phyloP scores from a whole-genome alignment of 1,140 invertebrate species.

The Leptinotarsa texana region DNA sequence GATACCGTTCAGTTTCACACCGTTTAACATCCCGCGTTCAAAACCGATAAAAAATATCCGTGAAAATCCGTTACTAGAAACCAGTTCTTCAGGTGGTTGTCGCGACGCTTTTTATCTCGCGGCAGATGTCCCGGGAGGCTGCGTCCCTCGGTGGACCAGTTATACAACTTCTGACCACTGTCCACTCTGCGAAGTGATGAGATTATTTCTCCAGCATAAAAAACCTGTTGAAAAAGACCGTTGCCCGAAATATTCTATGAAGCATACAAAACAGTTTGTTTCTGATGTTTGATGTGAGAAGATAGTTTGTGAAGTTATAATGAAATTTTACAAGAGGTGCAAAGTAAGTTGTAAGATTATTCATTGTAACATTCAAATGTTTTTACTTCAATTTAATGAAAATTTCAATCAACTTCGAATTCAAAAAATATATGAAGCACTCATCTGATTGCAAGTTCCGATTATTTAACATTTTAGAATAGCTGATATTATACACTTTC shows the following conservation, averaged over 20 bases:
- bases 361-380: too few relatives aligned
- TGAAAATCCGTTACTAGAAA: slow-evolving; percentile 30
- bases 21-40: background rate
- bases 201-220: slow-evolving; percentile 20
- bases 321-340: background rate
- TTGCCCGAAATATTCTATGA: slow-evolving; percentile 22
- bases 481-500: too few relatives aligned
- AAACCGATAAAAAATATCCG: background rate
- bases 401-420: too few relatives aligned
- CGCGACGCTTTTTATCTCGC: slow-evolving; percentile 26
- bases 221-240: slow-evolving; percentile 46
- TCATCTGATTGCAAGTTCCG: too few relatives aligned
- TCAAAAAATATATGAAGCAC: too few relatives aligned
- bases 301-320: background rate
- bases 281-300: background rate
- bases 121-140: slow-evolving; percentile 46
- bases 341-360: too few relatives aligned
- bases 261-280: background rate
- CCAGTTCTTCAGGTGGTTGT: slow-evolving; percentile 39
- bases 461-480: too few relatives aligned
- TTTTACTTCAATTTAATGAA: too few relatives aligned
- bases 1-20: background rate
- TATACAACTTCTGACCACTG: slow-evolving; percentile 46
- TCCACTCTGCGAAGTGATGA: slow-evolving; percentile 39
- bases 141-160: slow-evolving; percentile 47